A percentile compares a stretch with the other conserved stretches of the same genome.
These are phyloP conservation scores for Alligator sinensis DNA, from an alignment of 2,113 vertebrate species.

Conservation along the genomic window DNA sequence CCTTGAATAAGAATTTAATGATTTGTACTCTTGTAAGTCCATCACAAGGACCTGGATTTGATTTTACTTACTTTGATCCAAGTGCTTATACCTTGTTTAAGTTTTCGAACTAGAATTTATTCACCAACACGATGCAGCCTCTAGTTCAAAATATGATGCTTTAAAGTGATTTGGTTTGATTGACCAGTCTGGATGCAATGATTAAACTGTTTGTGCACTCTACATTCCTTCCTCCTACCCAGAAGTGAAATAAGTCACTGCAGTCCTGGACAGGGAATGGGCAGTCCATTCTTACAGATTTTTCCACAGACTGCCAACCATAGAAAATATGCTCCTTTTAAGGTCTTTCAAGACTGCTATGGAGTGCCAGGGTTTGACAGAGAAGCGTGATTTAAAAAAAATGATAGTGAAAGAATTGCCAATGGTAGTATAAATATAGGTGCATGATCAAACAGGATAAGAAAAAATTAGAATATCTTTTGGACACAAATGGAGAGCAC, in stretches of 20 bases:
- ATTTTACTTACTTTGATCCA: background rate
- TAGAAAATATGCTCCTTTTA: background rate
- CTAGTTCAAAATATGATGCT: background rate
- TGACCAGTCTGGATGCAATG: background rate
- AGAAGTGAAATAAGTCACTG: background rate
- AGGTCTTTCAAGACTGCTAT: too few species aligned
- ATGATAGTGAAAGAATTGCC: background rate
- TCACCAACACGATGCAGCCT: fast-evolving
- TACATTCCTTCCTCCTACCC: background rate
- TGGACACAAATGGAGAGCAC: background rate
- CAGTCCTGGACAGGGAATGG: background rate
- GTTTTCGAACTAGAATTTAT: too few species aligned
- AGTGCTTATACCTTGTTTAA: background rate
- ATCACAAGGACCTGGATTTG: background rate
- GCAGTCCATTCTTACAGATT: background rate
- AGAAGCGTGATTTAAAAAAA: background rate
- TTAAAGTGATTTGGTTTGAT: background rate
- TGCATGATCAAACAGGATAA: background rate
- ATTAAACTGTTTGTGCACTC: background rate
- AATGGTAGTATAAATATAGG: background rate
- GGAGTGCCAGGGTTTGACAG: background rate
- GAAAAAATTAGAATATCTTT: background rate
- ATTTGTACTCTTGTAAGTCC: background rate
- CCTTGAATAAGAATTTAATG: background rate
- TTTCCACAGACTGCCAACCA: background rate